These are phyloP conservation scores for Intellagama lesueurii DNA, from an alignment of 2,797 vertebrate genomes.

Conservation along the genomic window DNA sequence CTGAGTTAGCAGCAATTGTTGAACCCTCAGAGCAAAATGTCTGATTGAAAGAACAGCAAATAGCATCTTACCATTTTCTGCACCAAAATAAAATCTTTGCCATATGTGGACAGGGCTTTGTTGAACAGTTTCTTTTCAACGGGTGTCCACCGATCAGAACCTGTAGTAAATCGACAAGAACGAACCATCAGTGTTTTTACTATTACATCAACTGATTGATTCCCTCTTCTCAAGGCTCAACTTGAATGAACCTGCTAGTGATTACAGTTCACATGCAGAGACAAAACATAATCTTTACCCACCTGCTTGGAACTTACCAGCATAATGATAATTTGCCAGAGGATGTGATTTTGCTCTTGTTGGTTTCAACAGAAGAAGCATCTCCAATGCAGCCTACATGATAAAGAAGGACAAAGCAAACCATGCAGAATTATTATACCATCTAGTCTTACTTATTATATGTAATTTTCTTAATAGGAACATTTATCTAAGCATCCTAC, in stretches of 20 bases:
- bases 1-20: not conserved
- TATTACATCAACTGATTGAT: not conserved
- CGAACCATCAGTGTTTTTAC: not conserved
- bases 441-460: not conserved
- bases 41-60: slow-evolving; percentile 37
- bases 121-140: slow-evolving; percentile 87
- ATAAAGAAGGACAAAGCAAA: slow-evolving; percentile 47
- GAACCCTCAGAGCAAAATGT: not conserved
- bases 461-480: not conserved
- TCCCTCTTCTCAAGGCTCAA: not conserved
- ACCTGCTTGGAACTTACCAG: slow-evolving; percentile 76
- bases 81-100: slow-evolving; percentile 91
- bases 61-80: slow-evolving; percentile 87
- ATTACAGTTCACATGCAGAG: not conserved
- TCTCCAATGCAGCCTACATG: slow-evolving; percentile 84
- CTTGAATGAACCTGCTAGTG: not conserved
- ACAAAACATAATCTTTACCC: not conserved
- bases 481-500: not conserved
- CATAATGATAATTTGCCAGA: slow-evolving; percentile 87
- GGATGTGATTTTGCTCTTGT: slow-evolving; percentile 81
- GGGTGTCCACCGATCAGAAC: slow-evolving; percentile 88
- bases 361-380: slow-evolving; percentile 82
- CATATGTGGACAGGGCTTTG: slow-evolving; percentile 86
- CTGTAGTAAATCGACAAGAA: slow-evolving; percentile 50
- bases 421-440: not conserved